These are phyloP conservation scores for Theocolax elegans DNA, from an alignment of 1,140 invertebrate genomes.

Conservation along the genomic window DNA sequence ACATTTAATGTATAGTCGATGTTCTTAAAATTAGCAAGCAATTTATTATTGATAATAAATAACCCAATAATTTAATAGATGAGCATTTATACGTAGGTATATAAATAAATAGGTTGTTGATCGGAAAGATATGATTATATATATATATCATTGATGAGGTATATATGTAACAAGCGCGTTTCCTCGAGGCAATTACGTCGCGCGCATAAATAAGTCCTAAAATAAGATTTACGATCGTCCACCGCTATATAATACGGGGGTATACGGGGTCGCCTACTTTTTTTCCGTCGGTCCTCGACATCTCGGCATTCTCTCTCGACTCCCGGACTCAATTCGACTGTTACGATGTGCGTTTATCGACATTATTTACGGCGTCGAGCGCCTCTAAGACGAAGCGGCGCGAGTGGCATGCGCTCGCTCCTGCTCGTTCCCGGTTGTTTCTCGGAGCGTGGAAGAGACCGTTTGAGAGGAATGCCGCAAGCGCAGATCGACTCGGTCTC, in stretches of 20 bases:
- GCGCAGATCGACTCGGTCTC: slow-evolving; percentile 6
- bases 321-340: slow-evolving; percentile 29
- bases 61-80: too few relatives aligned
- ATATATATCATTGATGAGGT: not conserved
- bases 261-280: not conserved
- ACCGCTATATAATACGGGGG: not conserved
- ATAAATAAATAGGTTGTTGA: too few relatives aligned
- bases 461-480: not conserved
- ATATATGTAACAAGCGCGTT: not conserved
- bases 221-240: slow-evolving; percentile 25
- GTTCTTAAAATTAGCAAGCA: too few relatives aligned
- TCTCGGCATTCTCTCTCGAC: not conserved
- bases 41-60: too few relatives aligned
- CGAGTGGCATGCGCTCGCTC: too few relatives aligned
- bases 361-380: slow-evolving; percentile 36
- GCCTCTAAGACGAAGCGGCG: not conserved
- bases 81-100: too few relatives aligned
- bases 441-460: not conserved
- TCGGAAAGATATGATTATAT: too few relatives aligned
- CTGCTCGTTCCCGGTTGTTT: too few relatives aligned
- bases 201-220: slow-evolving; percentile 24
- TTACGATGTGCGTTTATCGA: slow-evolving; percentile 39
- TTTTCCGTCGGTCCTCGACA: not conserved
- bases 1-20: too few relatives aligned
- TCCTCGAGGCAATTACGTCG: slow-evolving; percentile 12